Conservation (phyloP, 23 tunicate genomes). For the Halocynthia aurantium region DNA sequence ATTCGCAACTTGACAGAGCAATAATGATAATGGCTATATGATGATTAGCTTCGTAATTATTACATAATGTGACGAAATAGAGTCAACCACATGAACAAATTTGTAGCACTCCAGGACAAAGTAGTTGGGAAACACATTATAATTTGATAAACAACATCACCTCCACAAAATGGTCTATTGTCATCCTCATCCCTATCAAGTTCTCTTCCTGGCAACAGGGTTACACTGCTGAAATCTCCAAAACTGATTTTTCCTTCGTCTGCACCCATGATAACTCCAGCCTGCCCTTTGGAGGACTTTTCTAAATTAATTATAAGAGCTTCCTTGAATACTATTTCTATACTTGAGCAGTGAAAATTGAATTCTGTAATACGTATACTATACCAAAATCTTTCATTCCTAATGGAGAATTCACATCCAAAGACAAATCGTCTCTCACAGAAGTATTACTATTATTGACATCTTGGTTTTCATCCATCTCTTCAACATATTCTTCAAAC, state of each 20-base stretch:
- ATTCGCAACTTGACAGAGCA: too few relatives aligned
- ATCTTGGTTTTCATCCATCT: slow-evolving; percentile 8
- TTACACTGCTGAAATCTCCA: slow-evolving; percentile 24
- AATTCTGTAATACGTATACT: too few relatives aligned
- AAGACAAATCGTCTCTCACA: neutral
- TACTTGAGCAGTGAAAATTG: too few relatives aligned
- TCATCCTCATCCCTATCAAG: neutral
- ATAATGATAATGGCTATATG: too few relatives aligned
- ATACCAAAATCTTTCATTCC: neutral
- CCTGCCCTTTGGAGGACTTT: neutral
- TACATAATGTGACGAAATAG: too few relatives aligned
- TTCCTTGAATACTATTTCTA: too few relatives aligned
- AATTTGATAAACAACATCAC: neutral
- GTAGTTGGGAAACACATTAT: too few relatives aligned
- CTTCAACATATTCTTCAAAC: slow-evolving; percentile 25
- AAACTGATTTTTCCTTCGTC: slow-evolving; percentile 58
- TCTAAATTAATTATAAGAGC: too few relatives aligned
- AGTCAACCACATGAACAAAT: too few relatives aligned
- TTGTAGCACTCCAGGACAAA: too few relatives aligned
- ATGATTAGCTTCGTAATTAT: too few relatives aligned
- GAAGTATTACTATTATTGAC: neutral
- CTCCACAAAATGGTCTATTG: slow-evolving; percentile 1
- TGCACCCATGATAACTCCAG: slow-evolving; percentile 40
- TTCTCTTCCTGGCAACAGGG: neutral
- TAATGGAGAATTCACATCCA: neutral